A percentile compares a stretch with the other conserved stretches of the same genome.
Evolutionary conservation across 2,113 vertebrate genomes (phyloP).

Genomic region (Sceloporus tristichus): DNA sequence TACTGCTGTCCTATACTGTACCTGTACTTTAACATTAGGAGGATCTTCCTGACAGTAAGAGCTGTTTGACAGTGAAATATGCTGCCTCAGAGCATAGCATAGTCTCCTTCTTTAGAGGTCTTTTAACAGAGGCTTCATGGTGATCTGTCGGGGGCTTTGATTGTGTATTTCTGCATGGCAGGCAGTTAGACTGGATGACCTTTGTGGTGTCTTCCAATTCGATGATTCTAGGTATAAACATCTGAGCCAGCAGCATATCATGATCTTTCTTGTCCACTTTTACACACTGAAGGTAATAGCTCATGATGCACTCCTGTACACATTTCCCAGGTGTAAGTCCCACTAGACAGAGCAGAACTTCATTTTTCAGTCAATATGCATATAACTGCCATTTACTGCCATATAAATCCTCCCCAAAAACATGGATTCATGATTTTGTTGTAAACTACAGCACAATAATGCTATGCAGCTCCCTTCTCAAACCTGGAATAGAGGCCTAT

Average conservation of each 20-base stretch:
- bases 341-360: background rate
- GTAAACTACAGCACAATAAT: background rate
- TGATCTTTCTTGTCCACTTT: too few species aligned
- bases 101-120: too few species aligned
- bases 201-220: too few species aligned
- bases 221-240: too few species aligned
- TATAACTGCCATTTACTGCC: background rate
- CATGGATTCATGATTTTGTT: background rate
- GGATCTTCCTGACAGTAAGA: too few species aligned
- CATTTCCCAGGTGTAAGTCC: background rate
- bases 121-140: too few species aligned
- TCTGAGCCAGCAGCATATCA: background rate
- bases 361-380: background rate
- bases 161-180: too few species aligned
- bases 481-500: background rate
- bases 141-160: too few species aligned
- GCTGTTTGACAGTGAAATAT: too few species aligned
- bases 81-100: too few species aligned
- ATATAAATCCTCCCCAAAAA: background rate
- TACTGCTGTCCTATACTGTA: background rate
- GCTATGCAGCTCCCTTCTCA: background rate
- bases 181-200: too few species aligned
- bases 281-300: too few species aligned
- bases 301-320: background rate
- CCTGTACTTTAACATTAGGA: background rate